Conservation (phyloP, 2,113 vertebrate species). For the Anoura caudifer region DNA sequence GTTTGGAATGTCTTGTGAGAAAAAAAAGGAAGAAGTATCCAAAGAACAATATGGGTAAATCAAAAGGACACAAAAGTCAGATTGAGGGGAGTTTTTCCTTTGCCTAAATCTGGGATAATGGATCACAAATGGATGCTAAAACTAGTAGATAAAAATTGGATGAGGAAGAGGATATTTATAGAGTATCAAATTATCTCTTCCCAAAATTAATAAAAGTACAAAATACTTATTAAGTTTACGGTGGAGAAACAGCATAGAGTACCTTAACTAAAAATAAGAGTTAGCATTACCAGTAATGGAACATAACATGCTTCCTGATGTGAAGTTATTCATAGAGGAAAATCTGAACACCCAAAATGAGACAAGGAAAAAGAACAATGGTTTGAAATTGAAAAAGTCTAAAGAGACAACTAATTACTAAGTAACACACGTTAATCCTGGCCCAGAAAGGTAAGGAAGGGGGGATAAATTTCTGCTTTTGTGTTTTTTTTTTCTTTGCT, state of each 20-base stretch:
- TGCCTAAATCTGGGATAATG: neutral
- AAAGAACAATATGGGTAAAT: neutral
- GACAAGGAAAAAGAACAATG: neutral
- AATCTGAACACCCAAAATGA: neutral
- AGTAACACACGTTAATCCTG: neutral
- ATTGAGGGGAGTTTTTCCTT: neutral
- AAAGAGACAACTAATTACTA: neutral
- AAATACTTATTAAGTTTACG: neutral
- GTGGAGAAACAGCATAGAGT: neutral
- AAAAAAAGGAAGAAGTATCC: neutral
- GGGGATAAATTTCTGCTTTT: neutral
- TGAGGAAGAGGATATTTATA: neutral
- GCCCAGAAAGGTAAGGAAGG: neutral
- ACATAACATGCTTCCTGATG: neutral
- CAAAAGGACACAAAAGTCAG: neutral
- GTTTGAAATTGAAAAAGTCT: neutral
- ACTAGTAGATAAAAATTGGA: neutral
- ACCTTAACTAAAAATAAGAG: neutral
- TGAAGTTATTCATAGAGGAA: neutral
- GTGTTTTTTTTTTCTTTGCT: neutral
- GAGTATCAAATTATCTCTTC: neutral
- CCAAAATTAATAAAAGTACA: conserved; percentile 2
- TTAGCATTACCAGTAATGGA: neutral
- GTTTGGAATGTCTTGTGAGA: neutral
- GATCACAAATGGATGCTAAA: neutral